Evolutionary conservation across 1,140 invertebrate species (phyloP).

Genomic region (Aradophagus sp.): DNA sequence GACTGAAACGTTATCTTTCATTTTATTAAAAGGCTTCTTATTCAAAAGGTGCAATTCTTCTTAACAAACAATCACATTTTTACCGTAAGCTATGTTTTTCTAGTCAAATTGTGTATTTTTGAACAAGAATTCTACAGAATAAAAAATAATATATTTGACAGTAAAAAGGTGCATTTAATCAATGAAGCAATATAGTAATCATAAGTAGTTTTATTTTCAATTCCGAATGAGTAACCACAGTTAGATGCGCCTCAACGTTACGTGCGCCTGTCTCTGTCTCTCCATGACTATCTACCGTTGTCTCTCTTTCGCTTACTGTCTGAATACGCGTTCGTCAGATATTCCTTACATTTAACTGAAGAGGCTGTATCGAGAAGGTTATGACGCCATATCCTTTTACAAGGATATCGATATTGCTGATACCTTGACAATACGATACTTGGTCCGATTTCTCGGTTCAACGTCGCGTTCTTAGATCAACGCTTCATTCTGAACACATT

Average conservation of each 20-base stretch:
- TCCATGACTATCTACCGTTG: conserved; percentile 25
- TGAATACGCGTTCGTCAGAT: conserved; percentile 41
- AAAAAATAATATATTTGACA: too few species aligned
- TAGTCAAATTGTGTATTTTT: too few species aligned
- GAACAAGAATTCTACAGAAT: too few species aligned
- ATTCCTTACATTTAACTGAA: conserved; percentile 45
- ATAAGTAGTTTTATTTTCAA: too few species aligned
- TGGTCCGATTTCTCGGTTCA: conserved; percentile 47
- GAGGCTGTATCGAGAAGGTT: conserved; percentile 51
- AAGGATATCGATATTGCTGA: conserved; percentile 54
- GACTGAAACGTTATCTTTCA: too few species aligned
- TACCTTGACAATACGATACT: conserved; percentile 54
- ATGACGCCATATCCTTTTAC: conserved; percentile 58
- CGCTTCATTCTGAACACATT: conserved; percentile 2
- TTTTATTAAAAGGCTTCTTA: too few species aligned
- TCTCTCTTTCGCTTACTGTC: conserved; percentile 20
- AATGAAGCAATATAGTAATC: too few species aligned
- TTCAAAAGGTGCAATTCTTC: too few species aligned
- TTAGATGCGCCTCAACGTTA: conserved; percentile 27
- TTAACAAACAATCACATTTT: too few species aligned
- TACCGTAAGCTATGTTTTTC: too few species aligned
- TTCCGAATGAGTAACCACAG: too few species aligned
- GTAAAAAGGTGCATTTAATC: too few species aligned
- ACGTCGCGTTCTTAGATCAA: conserved; percentile 27
- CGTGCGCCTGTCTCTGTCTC: conserved; percentile 16